A percentile compares a stretch with the other conserved stretches of the same genome.
These are phyloP conservation scores for Lophotriccus pileatus DNA, from an alignment of 2,797 vertebrate species.

Conservation along the genomic window DNA sequence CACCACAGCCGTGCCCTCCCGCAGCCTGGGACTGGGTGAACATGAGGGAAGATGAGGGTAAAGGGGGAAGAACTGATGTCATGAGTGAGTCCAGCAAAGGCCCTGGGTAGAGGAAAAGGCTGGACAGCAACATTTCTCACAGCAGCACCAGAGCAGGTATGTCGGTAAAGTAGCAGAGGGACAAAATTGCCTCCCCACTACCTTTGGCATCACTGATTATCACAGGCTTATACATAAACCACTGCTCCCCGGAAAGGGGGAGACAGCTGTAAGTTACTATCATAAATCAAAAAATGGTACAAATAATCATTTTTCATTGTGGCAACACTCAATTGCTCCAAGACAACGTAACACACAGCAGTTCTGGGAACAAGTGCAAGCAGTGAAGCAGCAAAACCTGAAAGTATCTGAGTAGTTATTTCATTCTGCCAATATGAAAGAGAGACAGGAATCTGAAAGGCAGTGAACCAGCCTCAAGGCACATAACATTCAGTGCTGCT, in stretches of 20 bases:
- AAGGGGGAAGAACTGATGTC: neutral
- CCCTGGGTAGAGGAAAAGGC: neutral
- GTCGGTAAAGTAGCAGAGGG: neutral
- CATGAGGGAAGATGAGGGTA: neutral
- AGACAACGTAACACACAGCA: neutral
- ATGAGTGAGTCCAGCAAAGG: neutral
- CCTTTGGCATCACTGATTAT: neutral
- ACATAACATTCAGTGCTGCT: neutral
- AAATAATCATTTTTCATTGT: neutral
- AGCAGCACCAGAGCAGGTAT: neutral
- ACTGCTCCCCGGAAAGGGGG: neutral
- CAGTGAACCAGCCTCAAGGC: neutral
- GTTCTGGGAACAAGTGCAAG: neutral
- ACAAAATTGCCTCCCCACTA: neutral
- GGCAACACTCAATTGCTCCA: neutral
- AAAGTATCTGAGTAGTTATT: neutral
- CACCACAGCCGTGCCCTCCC: neutral
- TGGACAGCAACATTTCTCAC: neutral
- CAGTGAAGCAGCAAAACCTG: neutral
- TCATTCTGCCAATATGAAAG: neutral
- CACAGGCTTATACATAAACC: neutral
- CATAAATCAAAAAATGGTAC: neutral
- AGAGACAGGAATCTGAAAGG: neutral
- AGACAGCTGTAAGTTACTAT: neutral
- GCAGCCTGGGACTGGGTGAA: neutral